Base-by-base conservation (phyloP, 2,888 invertebrate species). In the Polia nebulosa region DNA sequence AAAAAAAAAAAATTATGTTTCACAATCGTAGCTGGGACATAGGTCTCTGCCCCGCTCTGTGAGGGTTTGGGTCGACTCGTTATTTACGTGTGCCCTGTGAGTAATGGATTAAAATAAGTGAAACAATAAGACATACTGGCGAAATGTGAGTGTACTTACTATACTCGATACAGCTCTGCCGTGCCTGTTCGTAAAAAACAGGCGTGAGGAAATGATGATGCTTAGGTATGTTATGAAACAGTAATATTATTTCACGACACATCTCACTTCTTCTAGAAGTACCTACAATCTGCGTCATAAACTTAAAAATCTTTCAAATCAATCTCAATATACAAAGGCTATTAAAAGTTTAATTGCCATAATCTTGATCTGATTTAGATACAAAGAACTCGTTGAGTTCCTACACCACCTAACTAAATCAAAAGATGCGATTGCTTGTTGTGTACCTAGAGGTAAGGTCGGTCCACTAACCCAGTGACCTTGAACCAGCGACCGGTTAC, bases 381-480 rank as follows among this genome's bases (percentile, higher is more conserved):
- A 25, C 11, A 2, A 39, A 25, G 20, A 63, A 9, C 25, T 75
- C 11, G 2, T 32, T 3, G 2, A 39, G 52, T 52, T 20, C 22
- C 32, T 59, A 34, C 25, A 29, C 9, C 20, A 47, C 17, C n/a
- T 57, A 52, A 61, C 20, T 44, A 57, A 58, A 57, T 47, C 45
- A 61, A 53, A 69, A 60, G 49, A 75, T 70, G 20, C 52, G 56
- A 49, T 62, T 20, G 51, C 39, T 51, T 52, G 56, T 59, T 56
- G 39, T 62, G 47, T 71, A 39, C n/a, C n/a, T n/a, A n/a, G n/a
- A n/a, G n/a, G n/a, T 66, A 75, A 72, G 72, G 73, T 70, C 85
- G 89, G 90, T 90, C 92, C 88, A 91, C 90, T 94, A 90, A 93
- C 95, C 93, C 87, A 94, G 89, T 95, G 91, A 92, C 94, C 94